Base-by-base conservation (phyloP, 2,888 invertebrate genomes). In the Caenorhabditis zanzibari region DNA sequence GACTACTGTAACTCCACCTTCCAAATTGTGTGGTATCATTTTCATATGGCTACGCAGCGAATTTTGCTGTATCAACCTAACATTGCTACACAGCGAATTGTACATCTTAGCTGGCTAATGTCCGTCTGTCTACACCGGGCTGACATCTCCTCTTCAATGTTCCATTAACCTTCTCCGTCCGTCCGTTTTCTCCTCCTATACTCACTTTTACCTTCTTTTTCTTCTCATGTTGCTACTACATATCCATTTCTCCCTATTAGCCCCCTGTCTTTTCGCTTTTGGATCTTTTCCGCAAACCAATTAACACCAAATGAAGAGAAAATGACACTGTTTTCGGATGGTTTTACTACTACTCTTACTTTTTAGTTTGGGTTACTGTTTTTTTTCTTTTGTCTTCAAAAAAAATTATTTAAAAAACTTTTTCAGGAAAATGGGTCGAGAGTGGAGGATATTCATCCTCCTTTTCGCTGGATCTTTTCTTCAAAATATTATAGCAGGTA, bases 361-460 rank as follows among this genome's bases (percentile, higher is more conserved):
- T 44, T 32, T 7, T 4, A 32, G 32, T 32, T 32, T 32, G 5
- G 32, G 32, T 32, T 32, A 32, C 32, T 6, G 7, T 32, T 32
- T 32, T 32, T 32, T 32, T 32, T 32, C 32, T 7, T 32, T 32
- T 32, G 4, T 32, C 7, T 32, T 32, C 32, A 32, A 32, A 32
- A 32, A n/a, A n/a, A n/a, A 32, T 32, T 4, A 32, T 32, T 32
- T 7, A 6, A 7, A 6, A 32, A 32, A 32, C 32, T 32, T 32
- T 52, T 64, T 32, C 58, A 61, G 41, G 24, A 52, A n/a, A n/a
- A 81, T 81, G 81, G 71, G 75, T 56, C 54, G 28, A 61, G 56
- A 64, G 26, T 38, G 38, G 38, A 68, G 74, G 74, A 69, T 81
- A 54, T 81, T 75, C 47, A 81, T 81, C 19, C 75, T 81, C 28